Percentiles rank a stretch among this genome's conserved stretches.
These are phyloP conservation scores for Nematopogon swammerdamellus DNA, from an alignment of 2,888 invertebrate species.

Conservation along the genomic window DNA sequence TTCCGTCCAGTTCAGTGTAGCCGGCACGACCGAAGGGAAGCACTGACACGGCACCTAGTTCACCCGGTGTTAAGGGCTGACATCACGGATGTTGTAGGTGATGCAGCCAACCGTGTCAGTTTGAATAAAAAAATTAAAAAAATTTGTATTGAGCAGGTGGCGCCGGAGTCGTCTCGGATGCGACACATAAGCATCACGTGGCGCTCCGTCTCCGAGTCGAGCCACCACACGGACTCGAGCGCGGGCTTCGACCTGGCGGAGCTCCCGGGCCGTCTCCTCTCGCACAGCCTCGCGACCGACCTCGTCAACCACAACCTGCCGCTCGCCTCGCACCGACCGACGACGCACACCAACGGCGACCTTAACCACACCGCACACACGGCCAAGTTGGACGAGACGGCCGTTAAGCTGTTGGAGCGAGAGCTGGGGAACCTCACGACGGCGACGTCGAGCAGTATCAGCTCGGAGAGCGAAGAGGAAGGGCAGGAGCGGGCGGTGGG, in stretches of 20 bases:
- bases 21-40: too few relatives aligned
- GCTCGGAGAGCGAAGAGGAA: slow-evolving; percentile 41
- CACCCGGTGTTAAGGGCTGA: too few relatives aligned
- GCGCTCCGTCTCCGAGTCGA: slow-evolving; percentile 48
- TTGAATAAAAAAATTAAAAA: too few relatives aligned
- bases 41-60: too few relatives aligned
- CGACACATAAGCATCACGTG: slow-evolving; percentile 49
- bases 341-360: slow-evolving; percentile 11
- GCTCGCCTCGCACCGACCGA: background rate
- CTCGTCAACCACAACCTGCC: slow-evolving; percentile 7
- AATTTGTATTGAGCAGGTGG: too few relatives aligned
- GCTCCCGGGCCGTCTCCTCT: slow-evolving; percentile 11
- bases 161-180: slow-evolving; percentile 15
- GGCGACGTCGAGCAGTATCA: slow-evolving; percentile 33
- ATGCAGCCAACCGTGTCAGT: too few relatives aligned
- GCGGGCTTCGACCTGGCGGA: slow-evolving; percentile 32
- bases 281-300: slow-evolving; percentile 19
- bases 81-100: too few relatives aligned
- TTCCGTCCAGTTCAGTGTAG: too few relatives aligned
- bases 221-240: slow-evolving; percentile 25
- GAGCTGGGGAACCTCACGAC: slow-evolving; percentile 11
- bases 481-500: slow-evolving; percentile 9
- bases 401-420: slow-evolving; percentile 15
- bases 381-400: slow-evolving; percentile 40
- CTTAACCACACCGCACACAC: slow-evolving; percentile 21